phyloP scores from a whole-genome alignment of 23 tunicate genomes.

The Phallusia fumigata region DNA sequence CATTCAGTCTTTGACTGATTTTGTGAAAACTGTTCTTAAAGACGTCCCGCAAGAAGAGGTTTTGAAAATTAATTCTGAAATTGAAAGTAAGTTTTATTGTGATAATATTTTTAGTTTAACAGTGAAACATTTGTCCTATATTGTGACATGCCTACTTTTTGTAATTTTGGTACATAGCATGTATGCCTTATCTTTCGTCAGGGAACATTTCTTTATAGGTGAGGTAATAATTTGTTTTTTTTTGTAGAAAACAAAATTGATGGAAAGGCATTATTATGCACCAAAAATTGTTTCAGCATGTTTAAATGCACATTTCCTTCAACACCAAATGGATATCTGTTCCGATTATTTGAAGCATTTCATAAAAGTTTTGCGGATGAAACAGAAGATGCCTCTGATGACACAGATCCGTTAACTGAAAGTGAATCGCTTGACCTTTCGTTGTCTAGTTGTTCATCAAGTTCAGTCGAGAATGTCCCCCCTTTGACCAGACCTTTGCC shows the following conservation, averaged over 20 bases:
- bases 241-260: constrained; percentile 2
- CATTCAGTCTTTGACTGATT: background rate
- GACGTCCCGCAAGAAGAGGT: background rate
- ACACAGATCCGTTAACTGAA: background rate
- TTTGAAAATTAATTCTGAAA: background rate
- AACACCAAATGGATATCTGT: background rate
- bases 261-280: constrained; percentile 8
- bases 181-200: too few relatives aligned
- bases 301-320: background rate
- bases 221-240: background rate
- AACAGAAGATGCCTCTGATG: background rate
- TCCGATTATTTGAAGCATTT: background rate
- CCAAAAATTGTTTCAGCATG: background rate
- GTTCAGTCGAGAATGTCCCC: background rate
- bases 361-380: background rate
- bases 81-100: background rate
- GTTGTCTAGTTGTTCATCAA: background rate
- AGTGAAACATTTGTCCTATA: too few relatives aligned
- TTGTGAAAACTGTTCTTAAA: background rate
- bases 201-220: background rate
- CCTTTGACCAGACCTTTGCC: background rate
- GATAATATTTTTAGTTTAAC: background rate
- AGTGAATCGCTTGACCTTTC: background rate
- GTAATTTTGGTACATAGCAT: too few relatives aligned
- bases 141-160: too few relatives aligned